Evolutionary conservation across 1,140 invertebrate genomes (phyloP).

Genomic region (Eciton burchellii): DNA sequence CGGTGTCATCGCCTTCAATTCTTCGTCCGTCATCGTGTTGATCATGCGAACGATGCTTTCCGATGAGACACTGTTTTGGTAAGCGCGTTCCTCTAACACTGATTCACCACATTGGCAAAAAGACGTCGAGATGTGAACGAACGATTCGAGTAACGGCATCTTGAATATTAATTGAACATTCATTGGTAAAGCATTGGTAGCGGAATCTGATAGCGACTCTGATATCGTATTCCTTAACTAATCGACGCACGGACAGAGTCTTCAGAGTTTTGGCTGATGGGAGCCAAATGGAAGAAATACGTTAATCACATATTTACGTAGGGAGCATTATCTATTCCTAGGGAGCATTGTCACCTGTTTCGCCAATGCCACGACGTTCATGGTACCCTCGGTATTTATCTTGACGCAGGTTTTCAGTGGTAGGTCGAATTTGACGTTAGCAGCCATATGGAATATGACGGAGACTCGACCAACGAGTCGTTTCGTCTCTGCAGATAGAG

Average conservation of each 20-base stretch:
- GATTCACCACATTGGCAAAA: slow-evolving; percentile 92
- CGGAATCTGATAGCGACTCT: too few species aligned
- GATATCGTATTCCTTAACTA: too few species aligned
- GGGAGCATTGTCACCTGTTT: slow-evolving; percentile 78
- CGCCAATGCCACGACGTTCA: slow-evolving; percentile 83
- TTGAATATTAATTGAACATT: too few species aligned
- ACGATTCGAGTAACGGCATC: slow-evolving; percentile 79
- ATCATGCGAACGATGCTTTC: slow-evolving; percentile 91
- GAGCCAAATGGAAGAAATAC: too few species aligned
- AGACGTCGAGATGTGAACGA: slow-evolving; percentile 93
- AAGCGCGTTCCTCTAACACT: slow-evolving; percentile 89
- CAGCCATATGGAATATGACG: slow-evolving; percentile 96
- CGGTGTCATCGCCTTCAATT: slow-evolving; percentile 90
- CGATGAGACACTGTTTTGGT: slow-evolving; percentile 90
- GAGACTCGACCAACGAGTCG: slow-evolving; percentile 88
- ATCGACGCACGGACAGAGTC: too few species aligned
- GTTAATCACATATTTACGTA: too few species aligned
- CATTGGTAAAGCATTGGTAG: too few species aligned
- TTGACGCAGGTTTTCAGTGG: slow-evolving; percentile 84
- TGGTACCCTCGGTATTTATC: slow-evolving; percentile 85
- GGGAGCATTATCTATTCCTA: too few species aligned
- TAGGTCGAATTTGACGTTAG: slow-evolving; percentile 90
- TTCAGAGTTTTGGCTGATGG: too few species aligned
- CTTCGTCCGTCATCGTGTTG: slow-evolving; percentile 91
- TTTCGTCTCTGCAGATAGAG: slow-evolving; percentile 86